These are phyloP conservation scores for Drosophila lowei DNA, from an alignment of 1,140 invertebrate species.

Conservation along the genomic window DNA sequence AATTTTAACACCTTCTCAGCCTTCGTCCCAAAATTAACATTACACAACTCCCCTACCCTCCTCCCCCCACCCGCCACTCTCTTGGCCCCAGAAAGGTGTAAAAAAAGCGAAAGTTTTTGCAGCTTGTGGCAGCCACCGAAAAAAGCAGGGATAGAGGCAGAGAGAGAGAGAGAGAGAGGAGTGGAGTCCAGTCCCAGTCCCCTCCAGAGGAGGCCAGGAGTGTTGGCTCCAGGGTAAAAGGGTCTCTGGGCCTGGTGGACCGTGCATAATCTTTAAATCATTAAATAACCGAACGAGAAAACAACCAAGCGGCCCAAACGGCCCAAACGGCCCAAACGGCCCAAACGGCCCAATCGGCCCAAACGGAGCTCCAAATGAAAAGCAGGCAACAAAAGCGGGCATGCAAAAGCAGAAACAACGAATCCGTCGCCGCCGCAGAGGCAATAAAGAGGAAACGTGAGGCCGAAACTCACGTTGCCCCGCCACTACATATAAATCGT, in stretches of 20 bases:
- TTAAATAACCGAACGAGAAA: conserved; percentile 70
- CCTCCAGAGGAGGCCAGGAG: conserved; percentile 8
- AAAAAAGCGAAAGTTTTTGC: conserved; percentile 73
- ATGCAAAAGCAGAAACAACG: conserved; percentile 27
- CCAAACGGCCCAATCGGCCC: conserved; percentile 2
- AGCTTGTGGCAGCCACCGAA: conserved; percentile 11
- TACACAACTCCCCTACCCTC: conserved; percentile 54
- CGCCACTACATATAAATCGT: conserved; percentile 64
- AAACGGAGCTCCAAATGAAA: conserved; percentile 53
- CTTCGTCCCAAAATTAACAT: conserved; percentile 66
- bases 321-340: conserved; percentile 20
- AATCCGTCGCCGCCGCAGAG: conserved; percentile 43
- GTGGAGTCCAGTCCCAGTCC: not conserved
- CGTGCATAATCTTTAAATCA: conserved; percentile 79
- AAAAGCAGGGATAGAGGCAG: conserved; percentile 8
- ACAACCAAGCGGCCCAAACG: not conserved
- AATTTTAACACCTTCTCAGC: conserved; percentile 67
- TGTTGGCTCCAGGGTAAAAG: conserved; percentile 41
- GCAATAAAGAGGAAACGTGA: conserved; percentile 80
- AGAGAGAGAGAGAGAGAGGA: conserved; percentile 12
- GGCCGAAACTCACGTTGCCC: conserved; percentile 68
- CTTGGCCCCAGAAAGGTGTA: conserved; percentile 56
- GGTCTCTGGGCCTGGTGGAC: conserved; percentile 47
- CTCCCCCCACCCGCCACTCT: conserved; percentile 9
- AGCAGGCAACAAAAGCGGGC: conserved; percentile 36